These are phyloP conservation scores for Leptosomus discolor DNA, from an alignment of 2,113 vertebrate species.

Conservation along the genomic window DNA sequence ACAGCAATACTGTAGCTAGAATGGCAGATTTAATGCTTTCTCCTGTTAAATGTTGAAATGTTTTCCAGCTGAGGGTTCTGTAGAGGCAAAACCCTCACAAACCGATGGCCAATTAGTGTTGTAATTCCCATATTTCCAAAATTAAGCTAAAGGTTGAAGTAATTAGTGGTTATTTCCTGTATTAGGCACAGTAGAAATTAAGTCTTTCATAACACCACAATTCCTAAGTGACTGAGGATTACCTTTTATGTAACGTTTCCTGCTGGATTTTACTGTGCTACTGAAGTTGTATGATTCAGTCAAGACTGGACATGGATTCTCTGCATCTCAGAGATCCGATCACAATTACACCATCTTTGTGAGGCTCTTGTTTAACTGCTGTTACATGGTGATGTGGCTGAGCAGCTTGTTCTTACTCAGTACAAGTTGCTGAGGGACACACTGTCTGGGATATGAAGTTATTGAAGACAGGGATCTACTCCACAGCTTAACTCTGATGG, in stretches of 20 bases:
- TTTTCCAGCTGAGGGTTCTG: background rate
- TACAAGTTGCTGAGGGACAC: background rate
- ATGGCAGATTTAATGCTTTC: background rate
- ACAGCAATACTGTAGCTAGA: background rate
- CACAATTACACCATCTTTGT: background rate
- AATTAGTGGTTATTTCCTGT: slow-evolving; percentile 38
- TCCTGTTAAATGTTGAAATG: background rate
- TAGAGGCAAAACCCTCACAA: background rate
- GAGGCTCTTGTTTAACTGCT: background rate
- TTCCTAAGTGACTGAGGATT: slow-evolving; percentile 1
- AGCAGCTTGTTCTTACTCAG: background rate
- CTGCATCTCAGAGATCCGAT: background rate
- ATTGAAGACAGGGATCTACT: background rate
- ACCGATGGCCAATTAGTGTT: background rate
- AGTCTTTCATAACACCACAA: background rate
- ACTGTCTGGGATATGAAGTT: background rate
- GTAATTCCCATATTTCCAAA: background rate
- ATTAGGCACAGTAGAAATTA: background rate
- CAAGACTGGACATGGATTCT: background rate
- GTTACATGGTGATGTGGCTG: background rate
- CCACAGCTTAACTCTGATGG: background rate
- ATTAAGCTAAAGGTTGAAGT: slow-evolving; percentile 14
- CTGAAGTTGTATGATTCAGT: background rate
- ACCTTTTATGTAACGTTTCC: background rate
- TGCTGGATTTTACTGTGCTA: background rate